Percentiles rank a stretch among this genome's conserved stretches.
Evolutionary conservation across 2,797 vertebrate genomes (phyloP).

Genomic region (Lutra lutra): DNA sequence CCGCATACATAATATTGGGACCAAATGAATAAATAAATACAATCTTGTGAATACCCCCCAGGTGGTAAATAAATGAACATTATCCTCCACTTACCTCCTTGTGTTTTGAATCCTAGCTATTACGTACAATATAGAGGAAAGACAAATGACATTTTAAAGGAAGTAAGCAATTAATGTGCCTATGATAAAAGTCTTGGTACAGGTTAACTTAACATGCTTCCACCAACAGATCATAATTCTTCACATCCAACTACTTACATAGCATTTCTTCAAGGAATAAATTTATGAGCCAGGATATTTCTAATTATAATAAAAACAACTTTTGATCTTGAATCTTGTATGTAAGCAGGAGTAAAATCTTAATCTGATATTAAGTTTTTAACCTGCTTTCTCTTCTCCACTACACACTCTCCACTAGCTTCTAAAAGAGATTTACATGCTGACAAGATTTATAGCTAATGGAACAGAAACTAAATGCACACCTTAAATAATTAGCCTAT

Average conservation of each 20-base stretch:
- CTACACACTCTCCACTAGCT: constrained; percentile 47
- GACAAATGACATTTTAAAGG: background rate
- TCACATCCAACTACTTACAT: background rate
- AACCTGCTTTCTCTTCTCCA: background rate
- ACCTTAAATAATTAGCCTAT: constrained; percentile 33
- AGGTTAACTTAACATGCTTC: background rate
- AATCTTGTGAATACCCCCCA: background rate
- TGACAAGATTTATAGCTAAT: constrained; percentile 45
- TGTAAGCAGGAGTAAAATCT: constrained; percentile 24
- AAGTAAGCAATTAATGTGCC: background rate
- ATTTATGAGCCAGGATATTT: background rate
- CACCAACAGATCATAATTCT: background rate
- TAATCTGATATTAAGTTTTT: constrained; percentile 50
- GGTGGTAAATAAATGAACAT: background rate
- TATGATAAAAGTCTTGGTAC: background rate
- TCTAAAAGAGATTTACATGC: constrained; percentile 25
- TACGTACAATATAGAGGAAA: background rate
- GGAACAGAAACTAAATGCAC: constrained; percentile 31
- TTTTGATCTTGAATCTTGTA: constrained; percentile 16
- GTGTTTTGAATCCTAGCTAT: background rate
- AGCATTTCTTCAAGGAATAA: constrained; percentile 5
- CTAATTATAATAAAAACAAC: constrained; percentile 11
- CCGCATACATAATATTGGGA: background rate
- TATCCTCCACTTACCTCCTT: background rate
- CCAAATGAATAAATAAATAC: background rate